phyloP scores from a whole-genome alignment of 2,888 invertebrate genomes.

The Apodemia duryi region DNA sequence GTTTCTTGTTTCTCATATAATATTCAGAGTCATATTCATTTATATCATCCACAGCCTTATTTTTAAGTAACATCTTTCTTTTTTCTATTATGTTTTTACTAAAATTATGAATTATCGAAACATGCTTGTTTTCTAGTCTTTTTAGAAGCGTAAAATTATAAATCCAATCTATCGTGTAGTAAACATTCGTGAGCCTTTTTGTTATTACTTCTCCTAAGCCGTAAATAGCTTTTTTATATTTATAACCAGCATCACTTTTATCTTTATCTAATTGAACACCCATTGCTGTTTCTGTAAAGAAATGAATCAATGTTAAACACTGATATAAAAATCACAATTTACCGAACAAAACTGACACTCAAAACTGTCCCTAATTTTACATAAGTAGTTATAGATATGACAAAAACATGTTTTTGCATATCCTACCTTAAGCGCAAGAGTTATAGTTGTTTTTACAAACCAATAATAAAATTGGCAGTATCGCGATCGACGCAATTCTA shows the following conservation, averaged over 20 bases:
- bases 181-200: not conserved
- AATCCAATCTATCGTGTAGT: not conserved
- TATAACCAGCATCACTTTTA: not conserved
- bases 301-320: too few relatives aligned
- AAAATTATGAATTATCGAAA: not conserved
- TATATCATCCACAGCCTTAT: not conserved
- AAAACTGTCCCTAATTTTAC: too few relatives aligned
- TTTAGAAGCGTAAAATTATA: constrained; percentile 5
- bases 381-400: too few relatives aligned
- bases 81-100: not conserved
- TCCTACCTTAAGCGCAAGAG: too few relatives aligned
- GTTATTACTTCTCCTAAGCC: not conserved
- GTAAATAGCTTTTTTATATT: not conserved
- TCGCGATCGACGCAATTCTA: too few relatives aligned
- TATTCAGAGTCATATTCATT: constrained; percentile 22
- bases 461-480: too few relatives aligned
- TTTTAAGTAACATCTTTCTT: not conserved
- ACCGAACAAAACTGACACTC: too few relatives aligned
- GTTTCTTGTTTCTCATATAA: constrained; percentile 49
- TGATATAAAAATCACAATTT: too few relatives aligned
- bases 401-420: too few relatives aligned
- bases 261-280: constrained; percentile 1
- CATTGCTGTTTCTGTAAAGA: constrained; percentile 3
- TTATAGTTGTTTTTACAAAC: too few relatives aligned
- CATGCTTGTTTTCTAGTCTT: constrained; percentile 7